phyloP scores from a whole-genome alignment of 2,113 vertebrate species.

The Limnothrissa miodon region DNA sequence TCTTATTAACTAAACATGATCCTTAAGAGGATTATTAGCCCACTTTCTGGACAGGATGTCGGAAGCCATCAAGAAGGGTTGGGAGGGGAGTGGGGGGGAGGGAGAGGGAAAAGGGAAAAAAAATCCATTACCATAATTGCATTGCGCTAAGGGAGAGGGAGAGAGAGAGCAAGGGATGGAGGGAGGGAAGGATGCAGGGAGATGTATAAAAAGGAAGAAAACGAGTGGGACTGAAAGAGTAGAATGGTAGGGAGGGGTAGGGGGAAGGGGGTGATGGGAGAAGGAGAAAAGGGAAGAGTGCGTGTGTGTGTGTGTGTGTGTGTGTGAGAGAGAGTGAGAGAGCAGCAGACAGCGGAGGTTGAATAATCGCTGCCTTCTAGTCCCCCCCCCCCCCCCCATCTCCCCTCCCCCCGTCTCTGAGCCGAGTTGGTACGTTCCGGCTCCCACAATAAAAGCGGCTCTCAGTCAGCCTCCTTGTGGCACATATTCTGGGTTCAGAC shows the following conservation, averaged over 20 bases:
- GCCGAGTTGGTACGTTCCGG: conserved; percentile 88
- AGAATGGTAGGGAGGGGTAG: conserved; percentile 54
- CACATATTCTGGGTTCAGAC: conserved; percentile 82
- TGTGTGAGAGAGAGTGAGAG: conserved; percentile 40
- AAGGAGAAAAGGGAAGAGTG: conserved; percentile 33
- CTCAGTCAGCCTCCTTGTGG: conserved; percentile 89
- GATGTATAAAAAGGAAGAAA: conserved; percentile 64
- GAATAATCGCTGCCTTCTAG: conserved; percentile 70
- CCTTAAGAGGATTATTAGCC: conserved; percentile 95
- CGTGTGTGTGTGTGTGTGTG: conserved; percentile 39
- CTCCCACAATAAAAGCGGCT: conserved; percentile 97
- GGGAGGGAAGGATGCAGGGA: conserved; percentile 60
- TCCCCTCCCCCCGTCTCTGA: conserved; percentile 61
- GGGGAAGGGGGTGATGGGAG: conserved; percentile 44
- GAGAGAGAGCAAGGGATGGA: conserved; percentile 57
- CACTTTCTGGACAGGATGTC: conserved; percentile 91
- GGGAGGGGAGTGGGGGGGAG: conserved; percentile 46
- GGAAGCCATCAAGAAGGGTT: conserved; percentile 87
- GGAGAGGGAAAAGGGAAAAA: not conserved
- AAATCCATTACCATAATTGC: conserved; percentile 92
- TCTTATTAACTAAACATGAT: conserved; percentile 96
- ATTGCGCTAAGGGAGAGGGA: conserved; percentile 69
- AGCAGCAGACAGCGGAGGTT: conserved; percentile 58
- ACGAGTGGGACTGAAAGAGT: conserved; percentile 64
- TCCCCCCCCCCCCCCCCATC: conserved; percentile 63